Evolutionary conservation across 2,888 invertebrate species (phyloP).

Genomic region (Clusia tigrina): DNA sequence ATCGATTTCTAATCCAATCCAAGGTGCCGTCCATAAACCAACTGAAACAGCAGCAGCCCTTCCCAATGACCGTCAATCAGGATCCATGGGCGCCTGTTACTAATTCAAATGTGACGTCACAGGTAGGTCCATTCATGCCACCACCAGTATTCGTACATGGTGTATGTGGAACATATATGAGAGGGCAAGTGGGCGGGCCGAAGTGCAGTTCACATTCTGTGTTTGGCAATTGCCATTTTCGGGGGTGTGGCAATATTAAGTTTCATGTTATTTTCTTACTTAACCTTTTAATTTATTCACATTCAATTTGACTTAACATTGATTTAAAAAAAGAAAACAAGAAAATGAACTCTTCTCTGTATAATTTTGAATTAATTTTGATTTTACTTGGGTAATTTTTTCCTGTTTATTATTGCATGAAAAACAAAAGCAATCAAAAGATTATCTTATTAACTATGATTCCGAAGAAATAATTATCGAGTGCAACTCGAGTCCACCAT

Average conservation of each 20-base stretch:
- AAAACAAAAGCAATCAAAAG: constrained; percentile 25
- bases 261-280: not conserved
- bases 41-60: constrained; percentile 64
- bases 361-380: not conserved
- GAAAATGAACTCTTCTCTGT: not conserved
- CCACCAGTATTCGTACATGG: not conserved
- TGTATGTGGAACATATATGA: not conserved
- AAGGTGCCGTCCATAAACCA: constrained; percentile 66
- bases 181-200: not conserved
- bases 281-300: not conserved
- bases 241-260: no score
- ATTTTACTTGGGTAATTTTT: not conserved
- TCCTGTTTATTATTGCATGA: constrained; percentile 8
- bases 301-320: not conserved
- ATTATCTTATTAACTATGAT: constrained; percentile 46
- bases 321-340: not conserved
- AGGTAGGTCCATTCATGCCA: constrained; percentile 51
- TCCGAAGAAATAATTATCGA: constrained; percentile 42
- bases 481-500: constrained; percentile 45
- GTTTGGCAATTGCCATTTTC: no score
- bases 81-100: constrained; percentile 65
- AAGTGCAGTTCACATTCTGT: constrained; percentile 13
- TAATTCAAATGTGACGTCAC: constrained; percentile 54
- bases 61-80: constrained; percentile 63
- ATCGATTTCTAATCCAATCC: no score